These are phyloP conservation scores for Neoseiulus cucumeris DNA, from an alignment of 1,140 invertebrate species.

Conservation along the genomic window DNA sequence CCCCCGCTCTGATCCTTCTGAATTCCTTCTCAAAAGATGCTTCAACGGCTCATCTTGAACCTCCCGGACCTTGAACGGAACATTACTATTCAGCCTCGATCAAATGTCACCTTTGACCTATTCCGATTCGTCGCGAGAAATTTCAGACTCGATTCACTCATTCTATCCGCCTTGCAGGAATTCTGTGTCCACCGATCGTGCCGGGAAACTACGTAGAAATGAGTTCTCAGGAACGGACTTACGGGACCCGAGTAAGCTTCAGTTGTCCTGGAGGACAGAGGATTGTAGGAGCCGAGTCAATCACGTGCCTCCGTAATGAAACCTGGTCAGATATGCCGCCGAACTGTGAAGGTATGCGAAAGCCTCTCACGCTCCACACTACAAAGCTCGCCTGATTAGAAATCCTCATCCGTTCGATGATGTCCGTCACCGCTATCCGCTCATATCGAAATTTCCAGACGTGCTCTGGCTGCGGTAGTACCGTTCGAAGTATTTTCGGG, in stretches of 20 bases:
- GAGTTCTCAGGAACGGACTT: slow-evolving; percentile 40
- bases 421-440: slow-evolving; percentile 17
- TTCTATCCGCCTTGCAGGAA: slow-evolving; percentile 31
- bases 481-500: too few species aligned
- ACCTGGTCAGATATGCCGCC: slow-evolving; percentile 54
- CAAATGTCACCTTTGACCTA: too few species aligned
- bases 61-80: too few species aligned
- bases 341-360: slow-evolving; percentile 41
- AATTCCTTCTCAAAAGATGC: too few species aligned
- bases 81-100: too few species aligned
- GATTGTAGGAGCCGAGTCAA: slow-evolving; percentile 43
- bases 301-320: slow-evolving; percentile 52
- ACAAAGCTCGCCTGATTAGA: slow-evolving; percentile 15
- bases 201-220: slow-evolving; percentile 35
- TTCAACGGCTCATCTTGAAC: too few species aligned
- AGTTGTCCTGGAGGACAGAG: slow-evolving; percentile 58
- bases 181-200: slow-evolving; percentile 35
- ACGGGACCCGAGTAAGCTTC: slow-evolving; percentile 48
- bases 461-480: too few species aligned
- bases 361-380: slow-evolving; percentile 11
- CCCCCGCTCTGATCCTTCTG: too few species aligned
- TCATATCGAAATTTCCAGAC: background rate
- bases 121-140: too few species aligned
- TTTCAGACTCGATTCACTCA: background rate
- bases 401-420: slow-evolving; percentile 16